Conservation (phyloP, 2,113 vertebrate species). For the Myocastor coypus region DNA sequence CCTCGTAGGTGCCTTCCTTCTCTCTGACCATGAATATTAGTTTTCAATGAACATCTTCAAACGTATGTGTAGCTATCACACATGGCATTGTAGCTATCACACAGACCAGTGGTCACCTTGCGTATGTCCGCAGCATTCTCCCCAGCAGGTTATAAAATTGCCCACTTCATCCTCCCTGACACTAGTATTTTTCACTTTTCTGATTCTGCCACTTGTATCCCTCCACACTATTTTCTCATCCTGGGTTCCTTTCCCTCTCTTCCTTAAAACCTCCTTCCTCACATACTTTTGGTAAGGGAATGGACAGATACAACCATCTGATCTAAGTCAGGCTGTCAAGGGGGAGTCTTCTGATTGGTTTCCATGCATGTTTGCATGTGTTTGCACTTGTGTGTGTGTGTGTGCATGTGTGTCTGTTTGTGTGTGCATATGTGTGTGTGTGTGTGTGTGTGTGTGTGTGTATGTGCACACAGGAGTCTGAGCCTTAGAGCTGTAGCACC, state of each 20-base stretch:
- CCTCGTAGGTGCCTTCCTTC: background rate
- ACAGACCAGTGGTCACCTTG: background rate
- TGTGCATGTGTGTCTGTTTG: background rate
- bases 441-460: background rate
- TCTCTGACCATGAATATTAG: background rate
- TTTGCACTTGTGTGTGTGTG: background rate
- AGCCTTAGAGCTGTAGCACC: background rate
- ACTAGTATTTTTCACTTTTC: background rate
- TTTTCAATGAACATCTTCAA: background rate
- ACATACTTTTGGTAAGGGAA: background rate
- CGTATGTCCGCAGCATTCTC: background rate
- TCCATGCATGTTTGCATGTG: fast-evolving
- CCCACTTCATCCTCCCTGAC: background rate
- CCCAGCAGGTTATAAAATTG: background rate
- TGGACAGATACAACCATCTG: background rate
- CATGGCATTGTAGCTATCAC: background rate
- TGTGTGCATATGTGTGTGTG: background rate
- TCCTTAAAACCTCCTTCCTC: background rate
- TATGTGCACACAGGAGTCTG: background rate
- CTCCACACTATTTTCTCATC: background rate
- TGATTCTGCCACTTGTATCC: background rate
- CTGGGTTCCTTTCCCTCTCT: background rate
- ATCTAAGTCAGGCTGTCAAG: background rate
- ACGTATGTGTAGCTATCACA: background rate
- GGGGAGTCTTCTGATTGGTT: background rate